Evolutionary conservation across 1,140 invertebrate genomes (phyloP).

Genomic region (Heliconius nattereri): DNA sequence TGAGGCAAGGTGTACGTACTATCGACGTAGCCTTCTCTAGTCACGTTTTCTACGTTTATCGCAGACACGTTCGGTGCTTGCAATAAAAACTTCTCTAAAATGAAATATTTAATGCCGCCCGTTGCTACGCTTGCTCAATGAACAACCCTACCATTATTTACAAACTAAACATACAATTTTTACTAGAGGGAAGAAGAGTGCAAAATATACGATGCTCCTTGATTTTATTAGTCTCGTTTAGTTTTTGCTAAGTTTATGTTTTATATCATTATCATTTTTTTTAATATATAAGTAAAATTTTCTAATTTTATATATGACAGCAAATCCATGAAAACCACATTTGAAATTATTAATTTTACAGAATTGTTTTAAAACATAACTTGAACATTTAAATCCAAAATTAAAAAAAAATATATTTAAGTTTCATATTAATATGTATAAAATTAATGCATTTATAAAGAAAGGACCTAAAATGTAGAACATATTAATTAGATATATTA

Average conservation of each 20-base stretch:
- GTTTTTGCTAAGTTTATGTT: background rate
- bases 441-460: too few species aligned
- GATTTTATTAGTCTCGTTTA: slow-evolving; percentile 14
- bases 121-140: slow-evolving; percentile 35
- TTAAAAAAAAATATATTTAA: too few species aligned
- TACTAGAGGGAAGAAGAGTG: slow-evolving; percentile 5
- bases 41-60: slow-evolving; percentile 72
- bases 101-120: slow-evolving; percentile 77
- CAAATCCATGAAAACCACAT: too few species aligned
- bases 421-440: too few species aligned
- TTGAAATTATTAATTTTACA: too few species aligned
- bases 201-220: background rate
- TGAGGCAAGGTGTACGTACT: slow-evolving; percentile 36
- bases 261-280: too few species aligned
- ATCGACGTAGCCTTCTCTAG: slow-evolving; percentile 63
- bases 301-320: too few species aligned
- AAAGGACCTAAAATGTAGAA: slow-evolving; percentile 13
- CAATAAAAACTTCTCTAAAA: slow-evolving; percentile 80
- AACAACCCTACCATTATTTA: slow-evolving; percentile 38
- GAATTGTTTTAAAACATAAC: too few species aligned
- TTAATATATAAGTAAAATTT: too few species aligned
- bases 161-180: slow-evolving; percentile 36
- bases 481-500: slow-evolving; percentile 34
- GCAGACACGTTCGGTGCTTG: slow-evolving; percentile 69
- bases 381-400: too few species aligned